Evolutionary conservation across 1,140 invertebrate genomes (phyloP).

Genomic region (Danaus melanippus): DNA sequence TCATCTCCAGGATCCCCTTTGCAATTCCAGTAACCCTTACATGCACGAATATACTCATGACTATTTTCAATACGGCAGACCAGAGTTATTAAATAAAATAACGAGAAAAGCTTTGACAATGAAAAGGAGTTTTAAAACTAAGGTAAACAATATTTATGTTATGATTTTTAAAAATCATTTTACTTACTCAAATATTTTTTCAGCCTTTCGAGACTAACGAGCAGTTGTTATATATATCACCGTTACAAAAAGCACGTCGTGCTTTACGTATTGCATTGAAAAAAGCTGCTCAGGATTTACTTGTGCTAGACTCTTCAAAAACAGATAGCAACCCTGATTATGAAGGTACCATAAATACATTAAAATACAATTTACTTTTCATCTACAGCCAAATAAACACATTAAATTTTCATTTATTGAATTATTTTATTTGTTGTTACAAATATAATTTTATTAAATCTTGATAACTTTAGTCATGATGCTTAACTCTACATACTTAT

Average conservation of each 20-base stretch:
- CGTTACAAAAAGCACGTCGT: conserved; percentile 56
- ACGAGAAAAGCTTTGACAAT: conserved; percentile 69
- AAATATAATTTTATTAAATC: too few relatives aligned
- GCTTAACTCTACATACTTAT: too few relatives aligned
- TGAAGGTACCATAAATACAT: conserved; percentile 34
- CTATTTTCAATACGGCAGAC: conserved; percentile 68
- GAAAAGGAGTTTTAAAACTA: conserved; percentile 52
- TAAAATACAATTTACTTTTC: too few relatives aligned
- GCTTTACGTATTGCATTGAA: conserved; percentile 49
- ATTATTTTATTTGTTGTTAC: too few relatives aligned
- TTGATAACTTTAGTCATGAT: too few relatives aligned
- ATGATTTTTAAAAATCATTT: conserved; percentile 12
- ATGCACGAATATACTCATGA: conserved; percentile 76
- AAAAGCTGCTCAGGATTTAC: conserved; percentile 50
- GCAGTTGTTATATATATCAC: conserved; percentile 39
- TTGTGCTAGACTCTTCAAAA: conserved; percentile 38
- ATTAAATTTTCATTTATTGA: too few relatives aligned
- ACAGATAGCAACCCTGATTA: conserved; percentile 30
- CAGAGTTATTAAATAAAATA: conserved; percentile 72
- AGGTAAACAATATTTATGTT: conserved; percentile 29
- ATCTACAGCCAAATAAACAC: too few relatives aligned
- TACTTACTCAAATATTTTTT: conserved; percentile 14
- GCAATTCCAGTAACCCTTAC: conserved; percentile 71
- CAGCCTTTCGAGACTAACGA: conserved; percentile 39
- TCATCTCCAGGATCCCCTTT: conserved; percentile 72